A percentile compares a stretch with the other conserved stretches of the same genome.
These are phyloP conservation scores for Carabus problematicus DNA, from an alignment of 2,888 invertebrate genomes.

Conservation along the genomic window DNA sequence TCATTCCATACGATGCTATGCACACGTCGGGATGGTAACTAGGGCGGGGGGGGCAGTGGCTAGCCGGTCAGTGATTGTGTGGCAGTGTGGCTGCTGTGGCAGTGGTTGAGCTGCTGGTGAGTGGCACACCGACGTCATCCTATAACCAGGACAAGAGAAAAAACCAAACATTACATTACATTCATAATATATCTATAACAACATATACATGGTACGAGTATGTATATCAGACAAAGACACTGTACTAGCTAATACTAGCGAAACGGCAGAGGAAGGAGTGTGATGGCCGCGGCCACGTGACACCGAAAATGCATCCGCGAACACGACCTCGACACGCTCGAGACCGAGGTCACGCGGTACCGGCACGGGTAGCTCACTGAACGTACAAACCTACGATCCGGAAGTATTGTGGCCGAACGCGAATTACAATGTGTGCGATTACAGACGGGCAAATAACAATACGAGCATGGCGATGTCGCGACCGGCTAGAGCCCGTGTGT, in stretches of 20 bases:
- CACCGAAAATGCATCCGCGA: slow-evolving; percentile 34
- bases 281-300: slow-evolving; percentile 24
- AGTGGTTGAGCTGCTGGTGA: slow-evolving; percentile 22
- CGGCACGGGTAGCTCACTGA: slow-evolving; percentile 7
- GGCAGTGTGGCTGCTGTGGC: slow-evolving; percentile 40
- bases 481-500: neutral
- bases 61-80: slow-evolving; percentile 36
- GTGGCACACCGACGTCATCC: slow-evolving; percentile 28
- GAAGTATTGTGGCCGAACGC: neutral
- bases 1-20: slow-evolving; percentile 40
- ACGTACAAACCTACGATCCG: neutral
- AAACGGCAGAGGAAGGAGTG: slow-evolving; percentile 8
- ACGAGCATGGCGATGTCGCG: slow-evolving; percentile 1
- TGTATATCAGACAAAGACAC: neutral
- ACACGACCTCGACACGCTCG: slow-evolving; percentile 19
- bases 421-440: neutral
- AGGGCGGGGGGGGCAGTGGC: slow-evolving; percentile 39
- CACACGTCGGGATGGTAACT: slow-evolving; percentile 40
- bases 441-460: neutral
- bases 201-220: neutral
- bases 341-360: slow-evolving; percentile 16
- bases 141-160: slow-evolving; percentile 23
- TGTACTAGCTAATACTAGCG: neutral
- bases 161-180: slow-evolving; percentile 3
- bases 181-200: neutral